Conservation (phyloP, 2,888 invertebrate genomes). For the Amiota communis region DNA sequence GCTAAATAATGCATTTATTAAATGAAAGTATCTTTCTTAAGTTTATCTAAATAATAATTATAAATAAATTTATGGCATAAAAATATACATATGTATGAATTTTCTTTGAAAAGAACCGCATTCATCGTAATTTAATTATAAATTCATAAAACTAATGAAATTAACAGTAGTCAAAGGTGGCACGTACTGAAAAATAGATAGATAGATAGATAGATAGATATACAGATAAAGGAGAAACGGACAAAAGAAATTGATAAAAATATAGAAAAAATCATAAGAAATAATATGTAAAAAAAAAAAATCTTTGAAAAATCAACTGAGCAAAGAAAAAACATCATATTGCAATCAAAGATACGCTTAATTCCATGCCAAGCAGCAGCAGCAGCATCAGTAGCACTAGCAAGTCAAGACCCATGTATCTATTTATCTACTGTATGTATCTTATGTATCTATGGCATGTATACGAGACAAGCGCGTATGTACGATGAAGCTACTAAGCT, state of each 20-base stretch:
- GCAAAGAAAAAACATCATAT: neutral
- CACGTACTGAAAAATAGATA: slow-evolving; percentile 36
- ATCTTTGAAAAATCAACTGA: neutral
- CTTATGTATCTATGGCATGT: neutral
- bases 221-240: neutral
- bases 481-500: too few species aligned
- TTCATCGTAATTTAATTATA: slow-evolving; percentile 40
- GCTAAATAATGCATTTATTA: too few species aligned
- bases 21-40: too few species aligned
- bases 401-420: too few species aligned
- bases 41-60: too few species aligned
- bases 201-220: neutral
- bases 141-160: slow-evolving; percentile 44
- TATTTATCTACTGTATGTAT: too few species aligned
- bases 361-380: neutral
- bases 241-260: slow-evolving; percentile 1
- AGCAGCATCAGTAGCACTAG: too few species aligned
- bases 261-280: slow-evolving; percentile 11
- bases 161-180: slow-evolving; percentile 49
- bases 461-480: neutral
- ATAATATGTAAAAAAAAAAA: slow-evolving; percentile 2
- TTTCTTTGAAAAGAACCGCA: neutral
- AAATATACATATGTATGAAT: too few species aligned
- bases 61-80: too few species aligned
- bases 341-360: slow-evolving; percentile 19